These are phyloP conservation scores for Agriopis leucophaearia DNA, from an alignment of 2,888 invertebrate genomes.

Conservation along the genomic window DNA sequence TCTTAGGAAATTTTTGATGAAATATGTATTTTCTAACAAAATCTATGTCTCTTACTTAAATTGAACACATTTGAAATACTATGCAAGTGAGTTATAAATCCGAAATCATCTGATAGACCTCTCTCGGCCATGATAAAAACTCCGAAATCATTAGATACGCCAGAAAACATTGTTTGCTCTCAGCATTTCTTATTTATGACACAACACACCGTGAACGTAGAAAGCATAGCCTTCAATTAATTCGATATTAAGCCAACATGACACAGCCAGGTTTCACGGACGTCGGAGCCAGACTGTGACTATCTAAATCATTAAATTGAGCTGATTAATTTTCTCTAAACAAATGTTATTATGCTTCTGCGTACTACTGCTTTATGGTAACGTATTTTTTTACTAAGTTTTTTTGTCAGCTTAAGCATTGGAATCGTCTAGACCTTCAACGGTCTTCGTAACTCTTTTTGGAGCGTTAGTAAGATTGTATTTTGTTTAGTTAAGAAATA, in stretches of 20 bases:
- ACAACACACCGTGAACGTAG: conserved; percentile 49
- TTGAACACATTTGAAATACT: no score
- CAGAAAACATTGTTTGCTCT: background rate
- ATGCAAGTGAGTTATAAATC: no score
- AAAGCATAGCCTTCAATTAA: conserved; percentile 72
- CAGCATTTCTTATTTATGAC: conserved; percentile 20
- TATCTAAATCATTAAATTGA: conserved; percentile 51
- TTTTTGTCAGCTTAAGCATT: background rate
- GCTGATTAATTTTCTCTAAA: conserved; percentile 56
- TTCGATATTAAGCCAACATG: conserved; percentile 61
- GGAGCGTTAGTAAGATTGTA: no score
- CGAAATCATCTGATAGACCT: no score
- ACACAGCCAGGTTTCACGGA: conserved; percentile 44
- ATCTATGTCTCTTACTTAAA: no score
- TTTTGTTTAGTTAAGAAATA: no score
- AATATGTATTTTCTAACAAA: no score
- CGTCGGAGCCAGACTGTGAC: conserved; percentile 49
- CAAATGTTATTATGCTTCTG: conserved; percentile 32
- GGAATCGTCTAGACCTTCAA: no score
- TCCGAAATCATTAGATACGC: background rate
- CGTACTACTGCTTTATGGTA: background rate
- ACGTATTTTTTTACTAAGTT: background rate
- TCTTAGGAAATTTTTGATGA: no score
- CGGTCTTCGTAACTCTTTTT: no score
- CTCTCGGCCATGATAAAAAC: no score